These are phyloP conservation scores for Perodicticus potto DNA, from an alignment of 2,797 vertebrate genomes.

Conservation along the genomic window DNA sequence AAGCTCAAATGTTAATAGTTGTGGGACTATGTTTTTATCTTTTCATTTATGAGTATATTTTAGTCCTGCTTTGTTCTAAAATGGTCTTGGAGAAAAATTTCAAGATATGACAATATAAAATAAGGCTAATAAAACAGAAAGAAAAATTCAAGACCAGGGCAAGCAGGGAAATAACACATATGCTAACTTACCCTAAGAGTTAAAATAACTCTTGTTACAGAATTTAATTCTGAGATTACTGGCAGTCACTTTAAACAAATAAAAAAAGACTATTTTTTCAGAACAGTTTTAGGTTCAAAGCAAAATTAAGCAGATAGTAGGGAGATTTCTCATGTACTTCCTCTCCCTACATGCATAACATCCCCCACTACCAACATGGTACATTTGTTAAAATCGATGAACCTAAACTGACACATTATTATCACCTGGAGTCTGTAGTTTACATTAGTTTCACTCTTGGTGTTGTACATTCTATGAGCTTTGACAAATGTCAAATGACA, in stretches of 20 bases:
- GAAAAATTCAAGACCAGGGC: neutral
- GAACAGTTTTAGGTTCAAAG: neutral
- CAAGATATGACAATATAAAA: slow-evolving; percentile 20
- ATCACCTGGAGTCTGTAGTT: neutral
- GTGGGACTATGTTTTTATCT: neutral
- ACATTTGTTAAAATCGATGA: neutral
- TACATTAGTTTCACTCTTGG: neutral
- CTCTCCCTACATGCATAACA: no score
- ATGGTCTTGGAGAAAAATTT: slow-evolving; percentile 10
- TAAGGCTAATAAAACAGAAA: neutral
- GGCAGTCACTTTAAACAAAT: neutral
- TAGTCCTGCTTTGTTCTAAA: slow-evolving; percentile 37
- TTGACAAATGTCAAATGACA: neutral
- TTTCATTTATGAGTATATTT: slow-evolving; percentile 32
- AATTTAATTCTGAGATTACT: slow-evolving; percentile 28
- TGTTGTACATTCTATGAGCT: neutral
- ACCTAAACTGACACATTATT: neutral
- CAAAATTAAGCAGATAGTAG: neutral
- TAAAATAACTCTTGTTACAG: neutral
- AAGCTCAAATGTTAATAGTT: neutral
- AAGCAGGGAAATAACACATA: neutral
- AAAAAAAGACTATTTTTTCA: neutral
- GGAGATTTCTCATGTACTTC: neutral
- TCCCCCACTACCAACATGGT: neutral
- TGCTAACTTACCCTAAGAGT: neutral